Conservation (phyloP, 1,140 invertebrate genomes). For the Platyscapa corneri region DNA sequence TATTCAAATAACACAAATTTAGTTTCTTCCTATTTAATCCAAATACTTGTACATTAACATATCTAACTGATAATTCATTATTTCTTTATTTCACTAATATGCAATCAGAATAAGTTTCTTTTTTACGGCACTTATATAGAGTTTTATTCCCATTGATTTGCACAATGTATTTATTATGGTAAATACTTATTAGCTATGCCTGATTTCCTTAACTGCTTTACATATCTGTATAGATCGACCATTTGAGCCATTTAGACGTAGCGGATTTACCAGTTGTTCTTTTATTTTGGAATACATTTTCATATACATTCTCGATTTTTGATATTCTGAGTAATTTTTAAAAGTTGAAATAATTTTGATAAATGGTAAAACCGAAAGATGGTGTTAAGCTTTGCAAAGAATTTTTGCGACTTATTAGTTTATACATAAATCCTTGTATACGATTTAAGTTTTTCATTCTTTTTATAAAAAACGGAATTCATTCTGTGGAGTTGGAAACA, state of each 20-base stretch:
- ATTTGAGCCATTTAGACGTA: slow-evolving; percentile 69
- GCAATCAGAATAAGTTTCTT: slow-evolving; percentile 78
- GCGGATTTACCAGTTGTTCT: slow-evolving; percentile 41
- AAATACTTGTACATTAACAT: slow-evolving; percentile 63
- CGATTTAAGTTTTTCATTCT: no score
- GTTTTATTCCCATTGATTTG: slow-evolving; percentile 76
- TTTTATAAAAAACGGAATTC: no score
- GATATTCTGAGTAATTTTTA: slow-evolving; percentile 9
- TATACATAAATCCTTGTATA: no score
- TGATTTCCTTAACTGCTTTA: slow-evolving; percentile 75
- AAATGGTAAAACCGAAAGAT: slow-evolving; percentile 34
- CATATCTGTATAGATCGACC: slow-evolving; percentile 74
- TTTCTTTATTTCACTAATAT: slow-evolving; percentile 73
- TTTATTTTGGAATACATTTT: slow-evolving; percentile 4
- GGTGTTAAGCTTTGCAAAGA: slow-evolving; percentile 20
- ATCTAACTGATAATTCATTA: slow-evolving; percentile 67
- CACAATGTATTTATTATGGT: slow-evolving; percentile 75
- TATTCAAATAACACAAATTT: slow-evolving; percentile 60
- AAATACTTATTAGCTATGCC: slow-evolving; percentile 74
- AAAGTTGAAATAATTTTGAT: neutral
- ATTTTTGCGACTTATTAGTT: no score
- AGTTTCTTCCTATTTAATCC: slow-evolving; percentile 63
- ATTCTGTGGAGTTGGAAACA: neutral
- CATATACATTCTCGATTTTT: slow-evolving; percentile 29
- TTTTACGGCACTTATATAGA: slow-evolving; percentile 82